Conservation (phyloP, 1,140 invertebrate genomes). For the Zaprionus tsacasi region DNA sequence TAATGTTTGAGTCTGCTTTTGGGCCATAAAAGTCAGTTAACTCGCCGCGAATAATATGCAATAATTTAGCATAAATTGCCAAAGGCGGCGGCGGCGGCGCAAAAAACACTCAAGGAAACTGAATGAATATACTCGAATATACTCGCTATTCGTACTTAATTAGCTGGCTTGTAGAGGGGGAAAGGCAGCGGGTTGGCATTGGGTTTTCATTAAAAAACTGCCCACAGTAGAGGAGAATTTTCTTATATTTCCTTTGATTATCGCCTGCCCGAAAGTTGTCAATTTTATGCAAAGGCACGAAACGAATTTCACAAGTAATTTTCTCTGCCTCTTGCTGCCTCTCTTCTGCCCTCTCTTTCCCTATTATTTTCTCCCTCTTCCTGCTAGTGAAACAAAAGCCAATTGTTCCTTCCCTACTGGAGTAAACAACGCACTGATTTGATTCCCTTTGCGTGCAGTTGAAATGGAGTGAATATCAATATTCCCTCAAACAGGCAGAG, state of each 20-base stretch:
- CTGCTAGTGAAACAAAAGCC: conserved; percentile 22
- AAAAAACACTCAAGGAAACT: conserved; percentile 4
- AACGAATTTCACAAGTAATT: conserved; percentile 33
- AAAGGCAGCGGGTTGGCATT: conserved; percentile 46
- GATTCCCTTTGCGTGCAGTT: conserved; percentile 42
- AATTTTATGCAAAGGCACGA: conserved; percentile 49
- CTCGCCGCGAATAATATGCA: conserved; percentile 60
- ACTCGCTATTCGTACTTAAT: conserved; percentile 45
- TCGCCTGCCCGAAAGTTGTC: background rate
- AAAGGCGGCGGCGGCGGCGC: conserved; percentile 1
- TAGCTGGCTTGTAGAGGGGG: conserved; percentile 60
- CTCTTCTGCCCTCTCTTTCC: background rate
- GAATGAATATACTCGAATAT: background rate
- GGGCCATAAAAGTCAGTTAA: conserved; percentile 33
- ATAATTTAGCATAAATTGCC: conserved; percentile 76
- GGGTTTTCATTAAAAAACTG: conserved; percentile 49
- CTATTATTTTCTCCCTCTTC: background rate
- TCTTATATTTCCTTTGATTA: conserved; percentile 14
- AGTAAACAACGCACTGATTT: conserved; percentile 47
- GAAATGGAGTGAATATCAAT: conserved; percentile 42
- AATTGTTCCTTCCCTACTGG: conserved; percentile 9
- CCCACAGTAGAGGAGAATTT: background rate
- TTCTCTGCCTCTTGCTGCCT: background rate
- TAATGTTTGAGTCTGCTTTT: conserved; percentile 53
- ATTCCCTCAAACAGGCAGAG: conserved; percentile 11